Percentiles rank a stretch among this genome's conserved stretches.
Evolutionary conservation across 2,888 invertebrate genomes (phyloP).

Genomic region (Leptinotarsa haldemani): DNA sequence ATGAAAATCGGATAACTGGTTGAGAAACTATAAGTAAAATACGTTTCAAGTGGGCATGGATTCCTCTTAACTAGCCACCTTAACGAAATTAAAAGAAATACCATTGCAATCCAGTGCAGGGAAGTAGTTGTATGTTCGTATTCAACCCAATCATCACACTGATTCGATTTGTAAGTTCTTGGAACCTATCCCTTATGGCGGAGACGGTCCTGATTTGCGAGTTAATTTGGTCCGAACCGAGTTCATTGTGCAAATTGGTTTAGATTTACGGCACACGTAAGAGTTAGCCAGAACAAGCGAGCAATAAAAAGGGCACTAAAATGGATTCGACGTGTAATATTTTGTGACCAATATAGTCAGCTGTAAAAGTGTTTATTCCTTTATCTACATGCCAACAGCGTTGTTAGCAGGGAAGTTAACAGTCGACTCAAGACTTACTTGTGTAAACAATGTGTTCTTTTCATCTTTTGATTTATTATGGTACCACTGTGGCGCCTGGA

Average conservation of each 20-base stretch:
- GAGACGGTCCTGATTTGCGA: conserved; percentile 1
- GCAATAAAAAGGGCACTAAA: conserved; percentile 56
- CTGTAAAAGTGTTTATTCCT: conserved; percentile 57
- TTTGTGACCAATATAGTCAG: conserved; percentile 61
- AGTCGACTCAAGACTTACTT: conserved; percentile 51
- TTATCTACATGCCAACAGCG: conserved; percentile 61
- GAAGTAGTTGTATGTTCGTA: too few relatives aligned
- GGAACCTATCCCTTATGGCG: neutral
- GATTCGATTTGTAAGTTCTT: too few relatives aligned
- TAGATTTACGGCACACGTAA: conserved; percentile 26
- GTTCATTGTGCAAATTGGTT: conserved; percentile 33
- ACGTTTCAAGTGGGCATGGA: too few relatives aligned
- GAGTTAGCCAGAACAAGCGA: conserved; percentile 14
- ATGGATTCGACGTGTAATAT: conserved; percentile 59
- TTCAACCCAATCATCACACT: too few relatives aligned
- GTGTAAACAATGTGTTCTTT: conserved; percentile 55
- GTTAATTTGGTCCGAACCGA: conserved; percentile 8
- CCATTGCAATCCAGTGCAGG: too few relatives aligned
- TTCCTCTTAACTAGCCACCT: too few relatives aligned
- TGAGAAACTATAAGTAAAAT: too few relatives aligned
- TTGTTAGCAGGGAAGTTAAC: conserved; percentile 57
- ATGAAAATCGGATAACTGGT: too few relatives aligned
- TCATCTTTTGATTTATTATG: conserved; percentile 54
- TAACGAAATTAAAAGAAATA: too few relatives aligned
- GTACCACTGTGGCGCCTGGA: conserved; percentile 52